Evolutionary conservation across 2,113 vertebrate genomes (phyloP).

Genomic region (Rhinopomastus cyanomelas): DNA sequence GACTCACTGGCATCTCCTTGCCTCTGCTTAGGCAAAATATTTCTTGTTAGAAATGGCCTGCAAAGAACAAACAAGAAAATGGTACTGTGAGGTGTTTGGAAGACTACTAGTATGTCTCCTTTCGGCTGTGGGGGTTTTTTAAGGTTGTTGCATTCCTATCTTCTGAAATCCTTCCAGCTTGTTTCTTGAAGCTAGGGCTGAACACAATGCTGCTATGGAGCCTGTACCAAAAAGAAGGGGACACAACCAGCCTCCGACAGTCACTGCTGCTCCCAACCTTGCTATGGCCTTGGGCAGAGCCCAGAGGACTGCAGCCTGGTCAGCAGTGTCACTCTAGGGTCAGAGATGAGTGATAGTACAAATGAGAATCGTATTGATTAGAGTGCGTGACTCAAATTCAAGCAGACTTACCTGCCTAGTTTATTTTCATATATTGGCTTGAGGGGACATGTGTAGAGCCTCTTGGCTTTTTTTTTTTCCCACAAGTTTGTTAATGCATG

Average conservation of each 20-base stretch:
- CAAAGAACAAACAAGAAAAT: neutral
- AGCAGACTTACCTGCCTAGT: neutral
- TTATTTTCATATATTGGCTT: neutral
- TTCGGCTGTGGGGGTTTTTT: neutral
- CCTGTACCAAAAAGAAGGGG: no score
- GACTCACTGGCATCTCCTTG: neutral
- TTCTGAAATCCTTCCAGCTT: neutral
- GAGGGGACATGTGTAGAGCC: neutral
- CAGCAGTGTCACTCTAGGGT: neutral
- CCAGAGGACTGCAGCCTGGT: rapidly evolving
- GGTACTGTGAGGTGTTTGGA: neutral
- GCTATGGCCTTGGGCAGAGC: neutral
- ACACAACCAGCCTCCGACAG: neutral
- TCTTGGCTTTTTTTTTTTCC: neutral
- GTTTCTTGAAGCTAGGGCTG: neutral
- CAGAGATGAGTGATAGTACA: neutral
- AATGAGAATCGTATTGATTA: neutral
- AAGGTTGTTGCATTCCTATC: neutral
- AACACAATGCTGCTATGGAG: neutral
- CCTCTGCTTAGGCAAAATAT: neutral
- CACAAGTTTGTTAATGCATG: neutral
- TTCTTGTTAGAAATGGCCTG: neutral
- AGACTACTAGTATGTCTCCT: neutral
- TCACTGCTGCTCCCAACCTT: neutral
- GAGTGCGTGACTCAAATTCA: neutral